Conservation (phyloP, 1,140 invertebrate species). For the Procambarus virginalis region DNA sequence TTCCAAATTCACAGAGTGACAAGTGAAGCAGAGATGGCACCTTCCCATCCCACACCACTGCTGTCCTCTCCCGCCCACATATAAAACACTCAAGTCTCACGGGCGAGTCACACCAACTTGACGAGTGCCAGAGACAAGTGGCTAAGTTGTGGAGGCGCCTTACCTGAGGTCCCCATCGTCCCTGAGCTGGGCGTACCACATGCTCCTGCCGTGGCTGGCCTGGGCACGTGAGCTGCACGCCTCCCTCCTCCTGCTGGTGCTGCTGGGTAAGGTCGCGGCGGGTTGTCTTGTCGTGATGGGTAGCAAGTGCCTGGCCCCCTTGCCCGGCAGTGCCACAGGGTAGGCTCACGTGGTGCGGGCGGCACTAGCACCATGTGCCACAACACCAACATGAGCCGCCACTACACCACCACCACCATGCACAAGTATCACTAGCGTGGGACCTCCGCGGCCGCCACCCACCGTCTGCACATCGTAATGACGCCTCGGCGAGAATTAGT, state of each 20-base stretch:
- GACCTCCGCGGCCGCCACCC: slow-evolving; percentile 65
- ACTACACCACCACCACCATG: slow-evolving; percentile 57
- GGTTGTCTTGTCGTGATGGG: slow-evolving; percentile 20
- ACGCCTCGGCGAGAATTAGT: slow-evolving; percentile 70
- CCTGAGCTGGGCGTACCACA: slow-evolving; percentile 59
- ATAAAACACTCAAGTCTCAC: not conserved
- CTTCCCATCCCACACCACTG: not conserved
- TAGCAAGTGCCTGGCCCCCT: slow-evolving; percentile 46
- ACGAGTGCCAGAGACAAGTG: not conserved
- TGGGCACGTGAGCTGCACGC: slow-evolving; percentile 62
- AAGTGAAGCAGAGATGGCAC: not conserved
- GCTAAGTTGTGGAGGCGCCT: not conserved
- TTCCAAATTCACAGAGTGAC: no score
- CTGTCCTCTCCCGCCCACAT: not conserved
- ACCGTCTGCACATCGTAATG: slow-evolving; percentile 69
- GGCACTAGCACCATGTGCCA: slow-evolving; percentile 65
- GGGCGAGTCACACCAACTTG: not conserved
- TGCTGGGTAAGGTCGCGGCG: slow-evolving; percentile 5
- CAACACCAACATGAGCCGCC: slow-evolving; percentile 61
- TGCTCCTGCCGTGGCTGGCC: slow-evolving; percentile 59
- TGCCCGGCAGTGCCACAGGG: slow-evolving; percentile 63
- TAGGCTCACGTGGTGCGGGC: slow-evolving; percentile 50
- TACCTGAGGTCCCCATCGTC: slow-evolving; percentile 67
- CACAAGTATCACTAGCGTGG: slow-evolving; percentile 67
- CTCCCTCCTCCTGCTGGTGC: slow-evolving; percentile 33